Conservation (phyloP, 2,113 vertebrate genomes). For the Tupaia tana region DNA sequence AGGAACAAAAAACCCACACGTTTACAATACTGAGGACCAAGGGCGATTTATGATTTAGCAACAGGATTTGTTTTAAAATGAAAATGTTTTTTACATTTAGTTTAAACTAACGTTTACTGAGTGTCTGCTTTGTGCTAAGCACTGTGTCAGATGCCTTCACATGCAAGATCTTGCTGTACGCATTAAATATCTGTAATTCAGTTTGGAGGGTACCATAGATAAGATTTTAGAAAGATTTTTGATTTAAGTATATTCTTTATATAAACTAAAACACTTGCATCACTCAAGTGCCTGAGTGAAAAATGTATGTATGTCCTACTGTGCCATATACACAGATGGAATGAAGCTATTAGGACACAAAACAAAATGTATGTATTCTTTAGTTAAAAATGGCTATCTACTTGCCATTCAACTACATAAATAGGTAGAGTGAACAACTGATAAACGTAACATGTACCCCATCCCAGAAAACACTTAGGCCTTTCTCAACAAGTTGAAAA, state of each 20-base stretch:
- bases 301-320: neutral
- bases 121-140: neutral
- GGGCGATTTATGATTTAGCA: accelerated
- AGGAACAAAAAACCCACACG: neutral
- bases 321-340: slow-evolving; percentile 41
- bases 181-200: neutral
- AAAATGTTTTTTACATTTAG: neutral
- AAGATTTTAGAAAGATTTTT: slow-evolving; percentile 13
- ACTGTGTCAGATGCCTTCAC: neutral
- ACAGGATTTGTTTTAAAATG: neutral
- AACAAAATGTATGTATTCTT: neutral
- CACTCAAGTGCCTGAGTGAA: slow-evolving; percentile 46
- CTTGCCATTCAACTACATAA: slow-evolving; percentile 39
- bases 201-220: neutral
- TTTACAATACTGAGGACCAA: neutral
- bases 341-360: slow-evolving; percentile 46
- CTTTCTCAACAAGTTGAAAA: neutral
- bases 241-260: neutral
- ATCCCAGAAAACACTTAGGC: neutral
- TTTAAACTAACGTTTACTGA: neutral
- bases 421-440: neutral
- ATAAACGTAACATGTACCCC: neutral
- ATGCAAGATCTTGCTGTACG: neutral
- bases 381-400: slow-evolving; percentile 53
- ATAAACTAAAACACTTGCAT: slow-evolving; percentile 61